Base-by-base conservation (phyloP, 2,113 vertebrate genomes). In the Orthonyx spaldingii region DNA sequence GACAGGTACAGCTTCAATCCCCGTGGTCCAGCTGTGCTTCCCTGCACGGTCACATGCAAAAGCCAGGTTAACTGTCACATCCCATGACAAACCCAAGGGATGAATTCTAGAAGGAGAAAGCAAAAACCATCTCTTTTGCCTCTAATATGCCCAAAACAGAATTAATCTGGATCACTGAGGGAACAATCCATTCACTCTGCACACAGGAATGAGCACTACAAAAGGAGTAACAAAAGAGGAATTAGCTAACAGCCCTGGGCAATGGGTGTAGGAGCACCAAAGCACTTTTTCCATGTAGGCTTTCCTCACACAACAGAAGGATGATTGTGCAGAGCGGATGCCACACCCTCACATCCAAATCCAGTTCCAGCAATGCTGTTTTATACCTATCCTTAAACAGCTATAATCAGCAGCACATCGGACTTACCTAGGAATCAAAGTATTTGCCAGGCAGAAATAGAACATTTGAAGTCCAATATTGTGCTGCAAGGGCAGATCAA, bases 361-460 rank as follows among this genome's bases (percentile, higher is more conserved):
- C 50, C 89, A 96, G 76, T 61, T 87, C 61, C 60, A 88, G 32
- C 37, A 68, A 61, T 5, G 26, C 17, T 49, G 28, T 35, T 96
- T 81, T 80, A 83, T 63, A 91, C 60, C 80, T 90, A 79, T 64
- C 69, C 50, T 95, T 65, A 75, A 84, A 84, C 16, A 91, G 65
- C 37, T 68, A 46, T 37, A 68, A 82, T 79, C 87, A 80, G 71
- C 63, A 80, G 80, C 72, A 89, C 37, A 69, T 75, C 13, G 1
- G 61, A 75, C 44, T 92, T 78, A 56, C 44, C n/a, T 46, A 90
- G 35, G 63, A 90, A 94, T 55, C 84, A 87, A 79, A 85, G 75
- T 46, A 95, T 93, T 96, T 70, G 39, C 70, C 63, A 59, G 30
- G 32, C 55, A 95, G 59, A 88, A 96, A 91, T 70, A 93, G 63